Base-by-base conservation (phyloP, 2,797 vertebrate species). In the Mastacembelus armatus region DNA sequence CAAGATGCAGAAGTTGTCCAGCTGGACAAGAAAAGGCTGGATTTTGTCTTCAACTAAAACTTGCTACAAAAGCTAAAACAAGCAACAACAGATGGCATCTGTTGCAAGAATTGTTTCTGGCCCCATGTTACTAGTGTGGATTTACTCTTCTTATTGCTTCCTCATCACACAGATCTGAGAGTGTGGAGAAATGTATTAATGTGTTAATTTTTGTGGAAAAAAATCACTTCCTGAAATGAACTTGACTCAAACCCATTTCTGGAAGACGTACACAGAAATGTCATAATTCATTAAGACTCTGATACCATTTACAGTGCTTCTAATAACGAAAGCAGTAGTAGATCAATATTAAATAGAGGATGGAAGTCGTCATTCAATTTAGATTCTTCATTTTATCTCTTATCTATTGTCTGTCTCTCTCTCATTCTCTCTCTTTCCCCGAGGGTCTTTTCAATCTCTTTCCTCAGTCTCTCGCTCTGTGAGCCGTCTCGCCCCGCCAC, bases 391-490 rank as follows among this genome's bases (percentile, higher is more conserved):
- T 64, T 27, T 51, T 36, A 22, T 19, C 9, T 32, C 35, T 49
- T 56, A 63, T 39, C 60, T 63, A 62, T 47, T 56, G 44, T 77
- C 10, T 35, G 16, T 36, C 10, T 21, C n/a, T n/a, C n/a, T n/a
- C n/a, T n/a, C n/a, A n/a, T n/a, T 58, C 38, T 65, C 56, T 39
- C 44, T 49, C 65, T 68, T 40, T 67, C 88, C 74, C 89, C 74
- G 52, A 82, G 88, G 66, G 1, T 90, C 94, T 93, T 93, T 91
- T 69, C 35, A 7, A 72, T 77, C 39, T 73, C 44, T 74, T 78
- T 77, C 16, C 67, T 51, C 52, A 52, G 39, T 61, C 60, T 80
- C 71, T 70, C 35, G 9, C 66, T 57, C 66, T 81, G 66, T 73
- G 85, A 72, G 71, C 77, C 77, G 47, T 47, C 69, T 58, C 81